These are phyloP conservation scores for Mesorhabditis belari DNA, from an alignment of 2,888 invertebrate species.

Conservation along the genomic window DNA sequence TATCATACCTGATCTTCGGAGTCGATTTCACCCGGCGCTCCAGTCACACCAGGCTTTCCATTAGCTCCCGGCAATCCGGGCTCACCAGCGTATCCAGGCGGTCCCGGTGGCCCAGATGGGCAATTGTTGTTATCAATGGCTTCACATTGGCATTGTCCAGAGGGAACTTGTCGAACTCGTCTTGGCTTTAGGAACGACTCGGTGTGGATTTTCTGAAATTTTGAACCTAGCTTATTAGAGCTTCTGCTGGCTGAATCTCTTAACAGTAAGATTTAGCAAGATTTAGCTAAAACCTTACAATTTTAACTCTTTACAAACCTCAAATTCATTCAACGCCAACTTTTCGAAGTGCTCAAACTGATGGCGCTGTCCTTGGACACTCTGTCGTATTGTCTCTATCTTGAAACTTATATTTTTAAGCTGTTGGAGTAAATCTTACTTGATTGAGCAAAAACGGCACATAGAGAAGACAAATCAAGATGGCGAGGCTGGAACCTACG, in stretches of 20 bases:
- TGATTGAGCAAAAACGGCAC: not conserved
- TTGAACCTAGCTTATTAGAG: too few species aligned
- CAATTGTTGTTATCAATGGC: not conserved
- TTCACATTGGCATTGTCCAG: not conserved
- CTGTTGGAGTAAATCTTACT: not conserved
- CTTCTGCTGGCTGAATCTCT: too few species aligned
- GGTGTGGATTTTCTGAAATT: not conserved
- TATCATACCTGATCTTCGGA: not conserved
- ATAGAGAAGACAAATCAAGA: not conserved
- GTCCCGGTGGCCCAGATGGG: conserved; percentile 15
- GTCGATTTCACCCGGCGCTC: not conserved
- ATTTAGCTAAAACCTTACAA: too few species aligned
- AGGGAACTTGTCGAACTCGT: not conserved
- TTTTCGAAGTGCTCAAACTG: not conserved
- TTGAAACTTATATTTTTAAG: not conserved
- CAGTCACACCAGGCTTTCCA: conserved; percentile 19
- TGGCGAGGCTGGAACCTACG: not conserved
- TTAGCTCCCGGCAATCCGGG: conserved; percentile 18
- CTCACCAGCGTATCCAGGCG: conserved; percentile 13
- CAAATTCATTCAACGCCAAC: not conserved
- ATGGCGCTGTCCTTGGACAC: not conserved
- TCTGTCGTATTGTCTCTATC: not conserved
- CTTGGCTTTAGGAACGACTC: too few species aligned
- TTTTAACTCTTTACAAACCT: too few species aligned
- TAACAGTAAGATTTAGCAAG: not conserved